Evolutionary conservation across 2,113 vertebrate genomes (phyloP).

Genomic region (Tragulus kanchil): DNA sequence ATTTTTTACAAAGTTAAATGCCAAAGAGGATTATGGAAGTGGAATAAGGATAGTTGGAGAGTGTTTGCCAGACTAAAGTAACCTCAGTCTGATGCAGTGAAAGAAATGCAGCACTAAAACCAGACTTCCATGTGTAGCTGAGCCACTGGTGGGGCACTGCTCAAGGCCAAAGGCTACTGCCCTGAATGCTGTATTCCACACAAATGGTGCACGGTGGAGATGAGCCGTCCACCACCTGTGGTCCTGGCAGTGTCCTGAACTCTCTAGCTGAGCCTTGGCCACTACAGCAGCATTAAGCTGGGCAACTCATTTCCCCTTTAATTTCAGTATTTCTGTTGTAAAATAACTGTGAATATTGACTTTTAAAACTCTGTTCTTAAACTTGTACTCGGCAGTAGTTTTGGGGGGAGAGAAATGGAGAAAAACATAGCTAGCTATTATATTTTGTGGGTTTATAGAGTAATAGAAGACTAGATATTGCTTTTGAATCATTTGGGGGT

Average conservation of each 20-base stretch:
- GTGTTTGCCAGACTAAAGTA: not conserved
- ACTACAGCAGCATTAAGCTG: not conserved
- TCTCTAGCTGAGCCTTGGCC: not conserved
- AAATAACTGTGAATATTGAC: not conserved
- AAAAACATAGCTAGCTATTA: not conserved
- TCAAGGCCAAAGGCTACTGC: rapidly evolving
- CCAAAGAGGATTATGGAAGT: not conserved
- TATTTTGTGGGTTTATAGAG: not conserved
- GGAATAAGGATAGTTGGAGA: not conserved
- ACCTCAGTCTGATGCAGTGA: not conserved
- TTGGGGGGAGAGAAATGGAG: not conserved
- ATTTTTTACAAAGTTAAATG: not conserved
- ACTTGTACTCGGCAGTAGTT: not conserved
- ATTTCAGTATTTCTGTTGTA: not conserved
- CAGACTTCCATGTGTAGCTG: not conserved
- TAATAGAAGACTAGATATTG: not conserved
- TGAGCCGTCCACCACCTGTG: rapidly evolving
- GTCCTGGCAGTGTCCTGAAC: not conserved
- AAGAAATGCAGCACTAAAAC: not conserved
- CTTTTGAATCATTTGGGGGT: not conserved
- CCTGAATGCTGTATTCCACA: not conserved
- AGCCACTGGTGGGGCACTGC: not conserved
- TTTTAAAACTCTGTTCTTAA: conserved; percentile 10
- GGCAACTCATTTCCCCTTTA: not conserved
- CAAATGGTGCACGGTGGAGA: not conserved